A percentile compares a stretch with the other conserved stretches of the same genome.
These are phyloP conservation scores for Actinostola sp. DNA, from an alignment of 92 coral and sea anemone species.

Conservation along the genomic window DNA sequence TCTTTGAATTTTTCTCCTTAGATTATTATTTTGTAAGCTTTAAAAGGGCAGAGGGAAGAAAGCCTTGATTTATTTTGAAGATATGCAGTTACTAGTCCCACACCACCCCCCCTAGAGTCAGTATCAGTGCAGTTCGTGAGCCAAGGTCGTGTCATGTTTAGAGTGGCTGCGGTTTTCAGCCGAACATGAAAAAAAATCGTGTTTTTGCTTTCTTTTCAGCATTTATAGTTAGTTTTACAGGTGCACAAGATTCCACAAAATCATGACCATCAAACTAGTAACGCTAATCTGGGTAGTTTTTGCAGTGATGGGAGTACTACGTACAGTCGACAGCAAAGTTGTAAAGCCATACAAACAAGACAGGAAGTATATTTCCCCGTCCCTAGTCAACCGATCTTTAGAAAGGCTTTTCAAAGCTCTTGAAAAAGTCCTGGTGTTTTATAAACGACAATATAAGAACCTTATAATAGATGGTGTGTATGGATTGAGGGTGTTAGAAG, in stretches of 20 bases:
- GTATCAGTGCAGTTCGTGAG: not conserved
- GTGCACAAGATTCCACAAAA: not conserved
- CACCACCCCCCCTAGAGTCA: not conserved
- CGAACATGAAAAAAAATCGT: not conserved
- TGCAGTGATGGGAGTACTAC: no score
- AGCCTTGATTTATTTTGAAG: not conserved
- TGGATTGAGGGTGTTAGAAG: constrained; percentile 81
- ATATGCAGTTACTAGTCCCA: not conserved
- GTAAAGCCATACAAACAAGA: no score
- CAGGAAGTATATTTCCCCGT: not conserved
- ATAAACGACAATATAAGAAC: constrained; percentile 44
- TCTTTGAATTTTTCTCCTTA: no score
- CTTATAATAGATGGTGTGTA: constrained; percentile 75
- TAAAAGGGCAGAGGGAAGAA: no score
- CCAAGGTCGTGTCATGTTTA: not conserved
- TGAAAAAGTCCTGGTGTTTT: constrained; percentile 56
- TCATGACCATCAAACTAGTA: not conserved
- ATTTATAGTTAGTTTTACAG: no score
- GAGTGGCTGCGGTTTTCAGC: not conserved
- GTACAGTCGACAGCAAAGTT: no score
- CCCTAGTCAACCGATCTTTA: not conserved
- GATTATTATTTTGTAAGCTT: no score
- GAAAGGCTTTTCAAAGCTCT: constrained; percentile 43
- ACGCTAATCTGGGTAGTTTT: no score
- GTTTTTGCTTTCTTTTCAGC: no score